Evolutionary conservation across 2,113 vertebrate genomes (phyloP).

Genomic region (Aphelocoma coerulescens): DNA sequence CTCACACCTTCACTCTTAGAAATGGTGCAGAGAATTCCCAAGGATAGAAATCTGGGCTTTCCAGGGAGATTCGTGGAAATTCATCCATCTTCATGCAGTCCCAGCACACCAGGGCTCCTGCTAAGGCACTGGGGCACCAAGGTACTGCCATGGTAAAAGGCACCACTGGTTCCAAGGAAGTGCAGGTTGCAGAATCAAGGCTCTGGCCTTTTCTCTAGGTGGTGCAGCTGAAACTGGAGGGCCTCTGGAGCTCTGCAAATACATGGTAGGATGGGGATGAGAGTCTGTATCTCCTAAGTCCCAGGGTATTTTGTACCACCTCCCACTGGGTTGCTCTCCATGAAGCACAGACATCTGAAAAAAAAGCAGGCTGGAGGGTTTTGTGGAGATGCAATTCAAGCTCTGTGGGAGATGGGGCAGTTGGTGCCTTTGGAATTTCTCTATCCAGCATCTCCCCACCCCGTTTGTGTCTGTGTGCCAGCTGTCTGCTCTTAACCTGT

Average conservation of each 20-base stretch:
- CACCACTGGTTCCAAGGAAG: accelerated
- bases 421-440: not conserved
- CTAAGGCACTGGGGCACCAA: not conserved
- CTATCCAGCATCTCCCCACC: not conserved
- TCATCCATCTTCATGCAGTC: not conserved
- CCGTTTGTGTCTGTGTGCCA: not conserved
- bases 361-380: not conserved
- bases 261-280: not conserved
- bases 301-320: not conserved
- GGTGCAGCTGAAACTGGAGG: not conserved
- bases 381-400: not conserved
- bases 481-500: not conserved
- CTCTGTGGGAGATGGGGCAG: not conserved
- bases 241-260: not conserved
- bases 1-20: not conserved
- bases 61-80: accelerated
- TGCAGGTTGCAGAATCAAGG: no score
- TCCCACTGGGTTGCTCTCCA: not conserved
- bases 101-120: not conserved
- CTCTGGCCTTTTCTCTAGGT: not conserved
- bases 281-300: not conserved
- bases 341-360: not conserved
- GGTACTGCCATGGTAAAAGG: accelerated
- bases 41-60: not conserved
- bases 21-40: not conserved